Percentiles rank a stretch among this genome's conserved stretches.
Evolutionary conservation across 2,888 invertebrate genomes (phyloP).

Genomic region (Ephialtes manifestator): DNA sequence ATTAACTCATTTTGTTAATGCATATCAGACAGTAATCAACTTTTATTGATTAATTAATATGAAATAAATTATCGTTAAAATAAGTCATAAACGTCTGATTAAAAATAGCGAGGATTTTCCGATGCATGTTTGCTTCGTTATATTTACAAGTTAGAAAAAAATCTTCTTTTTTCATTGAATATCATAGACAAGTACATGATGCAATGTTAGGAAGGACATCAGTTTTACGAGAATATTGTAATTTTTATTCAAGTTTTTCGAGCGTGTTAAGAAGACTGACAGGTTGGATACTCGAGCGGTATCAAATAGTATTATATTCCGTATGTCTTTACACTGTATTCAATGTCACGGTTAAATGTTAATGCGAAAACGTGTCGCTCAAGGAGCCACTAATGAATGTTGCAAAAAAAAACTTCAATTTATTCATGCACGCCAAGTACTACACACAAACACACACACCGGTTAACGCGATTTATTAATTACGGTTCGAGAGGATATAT

Average conservation of each 20-base stretch:
- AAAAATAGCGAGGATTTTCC: not conserved
- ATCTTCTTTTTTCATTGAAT: not conserved
- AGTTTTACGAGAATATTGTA: conserved; percentile 17
- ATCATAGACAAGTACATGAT: not conserved
- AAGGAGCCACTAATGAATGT: conserved; percentile 13
- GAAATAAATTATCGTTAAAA: not conserved
- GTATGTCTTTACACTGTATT: not conserved
- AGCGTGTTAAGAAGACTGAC: not conserved
- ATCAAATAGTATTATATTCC: not conserved
- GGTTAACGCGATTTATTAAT: conserved; percentile 7
- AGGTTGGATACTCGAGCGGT: not conserved
- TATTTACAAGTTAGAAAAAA: not conserved
- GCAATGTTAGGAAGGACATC: not conserved
- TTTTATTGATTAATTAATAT: not conserved
- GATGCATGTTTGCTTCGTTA: not conserved
- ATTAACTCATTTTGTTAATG: not conserved
- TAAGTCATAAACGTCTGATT: not conserved
- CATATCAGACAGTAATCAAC: not conserved
- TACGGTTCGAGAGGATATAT: conserved; percentile 24
- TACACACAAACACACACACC: conserved; percentile 1
- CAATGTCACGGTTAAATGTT: conserved; percentile 43
- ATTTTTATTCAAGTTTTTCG: conserved; percentile 14
- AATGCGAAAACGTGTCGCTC: conserved; percentile 25
- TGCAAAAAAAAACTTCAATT: conserved; percentile 29
- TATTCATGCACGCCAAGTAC: conserved; percentile 38